These are phyloP conservation scores for Tor tambroides DNA, from an alignment of 2,113 vertebrate species.

Conservation along the genomic window DNA sequence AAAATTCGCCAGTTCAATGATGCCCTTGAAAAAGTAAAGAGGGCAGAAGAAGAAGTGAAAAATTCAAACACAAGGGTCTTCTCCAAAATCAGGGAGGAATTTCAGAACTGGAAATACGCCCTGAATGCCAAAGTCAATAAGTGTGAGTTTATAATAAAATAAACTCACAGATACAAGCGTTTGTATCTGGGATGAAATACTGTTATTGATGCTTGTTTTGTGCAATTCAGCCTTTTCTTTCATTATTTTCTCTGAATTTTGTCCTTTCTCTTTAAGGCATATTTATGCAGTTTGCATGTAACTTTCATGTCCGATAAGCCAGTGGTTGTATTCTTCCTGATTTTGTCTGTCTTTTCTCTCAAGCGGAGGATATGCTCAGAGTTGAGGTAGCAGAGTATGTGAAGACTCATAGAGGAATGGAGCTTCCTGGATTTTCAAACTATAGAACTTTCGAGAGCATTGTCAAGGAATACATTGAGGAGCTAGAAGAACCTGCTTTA, in stretches of 20 bases:
- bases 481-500: conserved; percentile 69
- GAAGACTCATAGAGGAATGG: conserved; percentile 68
- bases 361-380: conserved; percentile 53
- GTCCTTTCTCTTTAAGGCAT: no score
- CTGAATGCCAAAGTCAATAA: not conserved
- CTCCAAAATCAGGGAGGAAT: conserved; percentile 68
- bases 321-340: no score
- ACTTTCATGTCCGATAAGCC: not conserved
- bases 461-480: conserved; percentile 64
- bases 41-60: conserved; percentile 69
- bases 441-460: conserved; percentile 75
- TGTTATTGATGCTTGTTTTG: not conserved
- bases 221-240: no score
- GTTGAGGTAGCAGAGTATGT: conserved; percentile 55
- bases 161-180: no score
- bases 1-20: conserved; percentile 72
- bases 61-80: conserved; percentile 57
- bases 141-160: conserved; percentile 62
- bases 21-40: conserved; percentile 39
- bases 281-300: no score
- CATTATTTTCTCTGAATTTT: not conserved
- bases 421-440: conserved; percentile 75
- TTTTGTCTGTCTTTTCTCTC: conserved; percentile 37
- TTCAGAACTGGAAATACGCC: conserved; percentile 31
- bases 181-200: not conserved